A percentile compares a stretch with the other conserved stretches of the same genome.
phyloP scores from a whole-genome alignment of 2,113 vertebrate species.

The Sapajus apella region DNA sequence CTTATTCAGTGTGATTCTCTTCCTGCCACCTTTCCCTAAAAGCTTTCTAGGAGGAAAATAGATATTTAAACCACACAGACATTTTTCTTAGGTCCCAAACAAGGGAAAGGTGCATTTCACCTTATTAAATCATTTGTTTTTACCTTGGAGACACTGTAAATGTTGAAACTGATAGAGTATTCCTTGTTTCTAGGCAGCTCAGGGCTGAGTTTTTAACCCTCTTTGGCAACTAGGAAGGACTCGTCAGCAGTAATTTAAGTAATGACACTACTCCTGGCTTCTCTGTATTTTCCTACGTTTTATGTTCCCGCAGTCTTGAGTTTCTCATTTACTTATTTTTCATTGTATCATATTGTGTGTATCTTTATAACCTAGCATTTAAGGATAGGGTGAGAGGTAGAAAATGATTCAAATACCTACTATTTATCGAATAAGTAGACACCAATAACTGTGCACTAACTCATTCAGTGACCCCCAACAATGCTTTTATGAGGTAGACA shows the following conservation, averaged over 20 bases:
- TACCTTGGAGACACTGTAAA: not conserved
- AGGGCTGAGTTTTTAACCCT: not conserved
- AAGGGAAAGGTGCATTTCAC: not conserved
- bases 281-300: not conserved
- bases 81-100: not conserved
- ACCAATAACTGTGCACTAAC: not conserved
- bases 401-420: not conserved
- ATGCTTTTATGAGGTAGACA: not conserved
- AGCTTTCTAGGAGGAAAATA: not conserved
- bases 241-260: not conserved
- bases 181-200: not conserved
- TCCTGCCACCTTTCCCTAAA: not conserved
- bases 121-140: not conserved
- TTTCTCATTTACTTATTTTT: not conserved
- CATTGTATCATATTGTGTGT: fast-evolving
- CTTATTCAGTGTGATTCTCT: not conserved
- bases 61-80: not conserved
- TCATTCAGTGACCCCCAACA: not conserved
- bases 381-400: not conserved
- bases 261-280: not conserved
- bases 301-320: too few species aligned
- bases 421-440: not conserved
- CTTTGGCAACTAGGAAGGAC: not conserved
- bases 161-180: not conserved
- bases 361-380: not conserved